These are phyloP conservation scores for Euwallacea similis DNA, from an alignment of 1,140 invertebrate species.

Conservation along the genomic window DNA sequence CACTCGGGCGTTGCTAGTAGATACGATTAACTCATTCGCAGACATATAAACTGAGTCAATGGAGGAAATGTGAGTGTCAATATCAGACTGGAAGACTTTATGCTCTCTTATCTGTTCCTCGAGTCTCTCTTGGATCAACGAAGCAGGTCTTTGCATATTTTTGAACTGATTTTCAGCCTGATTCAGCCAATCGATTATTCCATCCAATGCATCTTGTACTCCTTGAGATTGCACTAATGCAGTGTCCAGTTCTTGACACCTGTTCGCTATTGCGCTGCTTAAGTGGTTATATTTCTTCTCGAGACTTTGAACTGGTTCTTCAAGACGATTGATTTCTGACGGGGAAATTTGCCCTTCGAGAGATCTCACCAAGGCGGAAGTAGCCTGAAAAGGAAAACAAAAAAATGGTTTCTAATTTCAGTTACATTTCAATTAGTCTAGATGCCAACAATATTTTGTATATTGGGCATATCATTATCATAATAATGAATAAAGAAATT, in stretches of 20 bases:
- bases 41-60: slow-evolving; percentile 79
- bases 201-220: slow-evolving; percentile 89
- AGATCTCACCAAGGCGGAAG: slow-evolving; percentile 71
- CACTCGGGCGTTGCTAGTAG: slow-evolving; percentile 80
- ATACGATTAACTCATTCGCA: slow-evolving; percentile 77
- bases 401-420: slow-evolving; percentile 10
- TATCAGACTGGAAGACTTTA: slow-evolving; percentile 76
- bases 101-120: slow-evolving; percentile 72
- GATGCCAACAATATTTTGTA: background rate
- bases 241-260: slow-evolving; percentile 84
- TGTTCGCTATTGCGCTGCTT: slow-evolving; percentile 68
- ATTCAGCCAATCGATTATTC: slow-evolving; percentile 81
- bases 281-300: slow-evolving; percentile 78
- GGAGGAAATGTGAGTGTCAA: slow-evolving; percentile 81
- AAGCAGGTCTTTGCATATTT: slow-evolving; percentile 71
- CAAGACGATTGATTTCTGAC: slow-evolving; percentile 74
- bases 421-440: too few relatives aligned
- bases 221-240: slow-evolving; percentile 91
- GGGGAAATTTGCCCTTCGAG: slow-evolving; percentile 80
- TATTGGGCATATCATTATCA: background rate
- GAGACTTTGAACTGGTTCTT: slow-evolving; percentile 76
- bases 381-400: slow-evolving; percentile 54
- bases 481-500: background rate
- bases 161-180: slow-evolving; percentile 82
- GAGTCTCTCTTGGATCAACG: slow-evolving; percentile 83